Percentiles rank a stretch among this genome's conserved stretches.
Evolutionary conservation across 2,888 invertebrate species (phyloP).

Genomic region (Polymixis lichenea): DNA sequence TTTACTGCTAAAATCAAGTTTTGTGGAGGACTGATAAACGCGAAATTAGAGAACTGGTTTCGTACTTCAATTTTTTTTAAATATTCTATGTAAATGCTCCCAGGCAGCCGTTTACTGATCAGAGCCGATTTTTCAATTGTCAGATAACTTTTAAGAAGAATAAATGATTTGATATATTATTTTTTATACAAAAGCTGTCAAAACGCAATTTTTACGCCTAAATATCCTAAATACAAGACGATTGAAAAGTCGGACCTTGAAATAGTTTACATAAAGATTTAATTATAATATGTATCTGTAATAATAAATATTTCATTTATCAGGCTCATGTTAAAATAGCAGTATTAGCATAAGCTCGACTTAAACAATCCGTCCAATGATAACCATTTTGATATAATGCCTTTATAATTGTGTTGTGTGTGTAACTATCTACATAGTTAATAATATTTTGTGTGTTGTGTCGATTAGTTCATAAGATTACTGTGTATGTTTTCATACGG

Average conservation of each 20-base stretch:
- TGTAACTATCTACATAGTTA: conserved; percentile 13
- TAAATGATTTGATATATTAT: background rate
- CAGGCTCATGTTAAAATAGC: background rate
- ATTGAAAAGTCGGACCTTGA: background rate
- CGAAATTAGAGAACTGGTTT: conserved; percentile 2
- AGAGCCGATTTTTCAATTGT: background rate
- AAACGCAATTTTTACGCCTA: background rate
- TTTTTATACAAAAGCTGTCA: background rate
- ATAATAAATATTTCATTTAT: background rate
- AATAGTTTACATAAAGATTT: background rate
- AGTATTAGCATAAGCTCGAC: conserved; percentile 13
- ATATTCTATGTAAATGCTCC: background rate
- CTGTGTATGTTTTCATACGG: conserved; percentile 32
- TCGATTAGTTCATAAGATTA: conserved; percentile 43
- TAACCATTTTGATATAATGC: conserved; percentile 34
- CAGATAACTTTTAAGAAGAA: background rate
- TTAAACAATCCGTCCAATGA: conserved; percentile 45
- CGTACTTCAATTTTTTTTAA: background rate
- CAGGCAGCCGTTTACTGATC: background rate
- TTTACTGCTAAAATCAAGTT: too few relatives aligned
- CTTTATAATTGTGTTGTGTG: conserved; percentile 39
- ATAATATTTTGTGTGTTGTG: conserved; percentile 45
- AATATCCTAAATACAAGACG: too few relatives aligned
- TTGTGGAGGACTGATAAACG: background rate
- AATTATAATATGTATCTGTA: conserved; percentile 8